Base-by-base conservation (phyloP, 2,888 invertebrate species). In the Heliconius hortense region DNA sequence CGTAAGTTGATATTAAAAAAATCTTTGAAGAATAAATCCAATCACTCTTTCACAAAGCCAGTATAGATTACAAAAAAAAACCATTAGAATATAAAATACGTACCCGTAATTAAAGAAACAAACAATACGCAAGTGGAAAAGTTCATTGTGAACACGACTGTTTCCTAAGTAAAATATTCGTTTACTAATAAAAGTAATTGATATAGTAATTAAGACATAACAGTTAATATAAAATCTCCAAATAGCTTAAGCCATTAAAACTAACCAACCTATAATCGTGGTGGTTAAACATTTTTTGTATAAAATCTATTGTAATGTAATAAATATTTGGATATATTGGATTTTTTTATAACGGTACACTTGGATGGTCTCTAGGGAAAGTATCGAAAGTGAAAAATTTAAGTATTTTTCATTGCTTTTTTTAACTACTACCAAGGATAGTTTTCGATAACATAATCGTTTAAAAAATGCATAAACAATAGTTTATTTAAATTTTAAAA, bases 161-260 rank as follows among this genome's bases (percentile, higher is more conserved):
- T 69, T 56, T n/a, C 68, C 10, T 69, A 53, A 26, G n/a, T 15
- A 31, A 31, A 31, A 56, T 69, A 69, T 53, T n/a, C 13, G 15
- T n/a, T 31, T 28, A 10, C 68, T 69, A 53, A 53, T 31, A 31
- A 28, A 21, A n/a, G n/a, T 53, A 69, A 69, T 69, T 31, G 53
- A n/a, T 28, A 13, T 28, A 31, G 21, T 69, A 69, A 56, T 69
- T 31, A 56, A 53, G 31, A 53, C 26, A 21, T 53, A 53, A 48
- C 18, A 26, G 67, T 67, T 48, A 28, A 67, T 28, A 2, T 53
- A 21, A 53, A 8, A 31, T 48, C 21, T 3, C 53, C 28, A 53
- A 69, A 69, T 69, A 31, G 26, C 31, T 69, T 77, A 72, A 63
- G 10, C n/a, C 53, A 56, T 69, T 69, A 56, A 53, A 13, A 21